Conservation (phyloP, 2,797 vertebrate genomes). For the Darevskia nairensis region DNA sequence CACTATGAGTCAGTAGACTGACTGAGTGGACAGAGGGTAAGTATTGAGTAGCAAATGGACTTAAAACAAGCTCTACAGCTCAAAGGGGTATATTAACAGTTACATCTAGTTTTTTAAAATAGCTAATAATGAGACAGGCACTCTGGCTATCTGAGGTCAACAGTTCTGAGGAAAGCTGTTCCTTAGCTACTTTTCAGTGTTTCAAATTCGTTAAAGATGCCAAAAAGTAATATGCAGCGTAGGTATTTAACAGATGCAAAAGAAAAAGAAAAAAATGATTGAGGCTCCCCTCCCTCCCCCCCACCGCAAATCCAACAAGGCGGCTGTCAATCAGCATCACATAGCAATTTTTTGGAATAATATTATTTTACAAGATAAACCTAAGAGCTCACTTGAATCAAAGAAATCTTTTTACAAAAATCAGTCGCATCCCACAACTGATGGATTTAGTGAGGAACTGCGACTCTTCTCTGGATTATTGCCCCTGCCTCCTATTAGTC, state of each 20-base stretch:
- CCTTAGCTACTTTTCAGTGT: conserved; percentile 10
- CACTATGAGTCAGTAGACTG: not conserved
- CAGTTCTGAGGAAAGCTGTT: conserved; percentile 24
- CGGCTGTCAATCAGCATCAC: not conserved
- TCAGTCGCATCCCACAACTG: rapidly evolving
- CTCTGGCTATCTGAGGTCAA: conserved; percentile 52
- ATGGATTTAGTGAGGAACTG: not conserved
- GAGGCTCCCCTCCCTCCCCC: not conserved
- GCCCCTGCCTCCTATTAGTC: not conserved
- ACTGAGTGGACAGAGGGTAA: not conserved
- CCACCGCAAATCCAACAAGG: not conserved
- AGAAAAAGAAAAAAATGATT: too few relatives aligned
- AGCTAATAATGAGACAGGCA: conserved; percentile 63
- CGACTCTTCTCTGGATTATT: too few relatives aligned
- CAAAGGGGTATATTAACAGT: not conserved
- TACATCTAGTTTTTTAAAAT: too few relatives aligned
- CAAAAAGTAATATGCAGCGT: not conserved
- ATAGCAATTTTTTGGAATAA: not conserved
- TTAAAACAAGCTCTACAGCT: conserved; percentile 53
- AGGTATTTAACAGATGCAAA: not conserved
- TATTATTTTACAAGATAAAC: not conserved
- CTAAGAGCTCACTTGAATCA: not conserved
- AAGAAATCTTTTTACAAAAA: not conserved
- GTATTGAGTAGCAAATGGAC: conserved; percentile 16
- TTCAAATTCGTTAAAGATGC: not conserved